Evolutionary conservation across 2,113 vertebrate species (phyloP), one percentile per base, ranked within the genome.

Genomic region (Sebastes fasciatus): DNA sequence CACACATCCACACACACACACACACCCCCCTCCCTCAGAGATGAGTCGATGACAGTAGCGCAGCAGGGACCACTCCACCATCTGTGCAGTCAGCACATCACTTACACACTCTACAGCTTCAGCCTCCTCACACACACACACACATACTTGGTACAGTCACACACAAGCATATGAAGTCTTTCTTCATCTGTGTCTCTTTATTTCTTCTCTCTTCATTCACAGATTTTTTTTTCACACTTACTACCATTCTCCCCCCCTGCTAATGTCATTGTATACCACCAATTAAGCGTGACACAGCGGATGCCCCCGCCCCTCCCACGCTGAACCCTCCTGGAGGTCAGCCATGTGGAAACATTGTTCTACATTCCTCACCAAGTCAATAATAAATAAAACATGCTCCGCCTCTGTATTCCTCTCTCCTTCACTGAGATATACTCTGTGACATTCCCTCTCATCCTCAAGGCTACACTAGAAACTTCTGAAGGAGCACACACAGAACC

Each of bases 291-390:
- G 88, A 94, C 91, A 92, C 91, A 92, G 88, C 76, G 86, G 83
- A 83, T 80, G 87, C 90, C 86, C 88, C 80, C 14, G 42, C 87
- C 86, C 87, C 86, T 82, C 87, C 88, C 87, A 87, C 19, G 0
- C 81, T 19, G 52, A 74, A 80, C 89, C 88, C 91, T 89, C 89
- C 90, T 94, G 86, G 89, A 88, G 91, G 89, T 93, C 92, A 91
- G 89, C 80, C 90, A 92, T 91, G 95, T 91, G 89, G 93, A 96
- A 95, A 95, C 93, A 95, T 95, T 94, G 95, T 94, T 95, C 95
- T 92, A 95, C 93, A 94, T 95, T 95, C 91, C 82, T 91, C 89
- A 93, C 90, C 84, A 81, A 88, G 91, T 92, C 93, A 94, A 93
- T 92, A 91, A 91, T 95, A 94, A 95, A 96, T 95, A 94, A 95